Evolutionary conservation across 2,113 vertebrate species (phyloP).

Genomic region (Ondatra zibethicus): DNA sequence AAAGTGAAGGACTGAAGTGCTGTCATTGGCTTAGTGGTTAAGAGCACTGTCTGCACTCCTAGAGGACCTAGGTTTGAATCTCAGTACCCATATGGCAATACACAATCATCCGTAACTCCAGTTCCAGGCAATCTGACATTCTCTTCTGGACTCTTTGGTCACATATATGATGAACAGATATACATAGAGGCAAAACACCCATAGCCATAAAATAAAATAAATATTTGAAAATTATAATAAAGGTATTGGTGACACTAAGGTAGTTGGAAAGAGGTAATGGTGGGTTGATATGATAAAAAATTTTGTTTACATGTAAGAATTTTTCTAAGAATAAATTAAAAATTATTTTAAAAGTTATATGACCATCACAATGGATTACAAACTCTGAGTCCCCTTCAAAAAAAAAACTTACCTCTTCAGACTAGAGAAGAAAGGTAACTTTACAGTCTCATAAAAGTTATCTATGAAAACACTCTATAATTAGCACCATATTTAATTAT

Average conservation of each 20-base stretch:
- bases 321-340: neutral
- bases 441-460: neutral
- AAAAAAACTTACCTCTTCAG: neutral
- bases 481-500: neutral
- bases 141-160: neutral
- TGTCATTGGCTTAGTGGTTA: neutral
- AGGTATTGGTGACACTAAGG: neutral
- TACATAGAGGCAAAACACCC: neutral
- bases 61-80: neutral
- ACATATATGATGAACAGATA: neutral
- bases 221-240: neutral
- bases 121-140: neutral
- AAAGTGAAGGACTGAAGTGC: neutral
- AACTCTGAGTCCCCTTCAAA: neutral
- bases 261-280: neutral
- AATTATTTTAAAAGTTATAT: neutral
- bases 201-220: neutral
- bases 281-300: neutral
- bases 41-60: neutral
- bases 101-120: neutral
- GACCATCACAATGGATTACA: neutral
- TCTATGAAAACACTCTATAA: neutral
- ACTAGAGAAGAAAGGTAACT: neutral
- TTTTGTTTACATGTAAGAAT: neutral
- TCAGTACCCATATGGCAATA: neutral